Evolutionary conservation across 2,797 vertebrate genomes (phyloP).

Genomic region (Eulemur rubriventer): DNA sequence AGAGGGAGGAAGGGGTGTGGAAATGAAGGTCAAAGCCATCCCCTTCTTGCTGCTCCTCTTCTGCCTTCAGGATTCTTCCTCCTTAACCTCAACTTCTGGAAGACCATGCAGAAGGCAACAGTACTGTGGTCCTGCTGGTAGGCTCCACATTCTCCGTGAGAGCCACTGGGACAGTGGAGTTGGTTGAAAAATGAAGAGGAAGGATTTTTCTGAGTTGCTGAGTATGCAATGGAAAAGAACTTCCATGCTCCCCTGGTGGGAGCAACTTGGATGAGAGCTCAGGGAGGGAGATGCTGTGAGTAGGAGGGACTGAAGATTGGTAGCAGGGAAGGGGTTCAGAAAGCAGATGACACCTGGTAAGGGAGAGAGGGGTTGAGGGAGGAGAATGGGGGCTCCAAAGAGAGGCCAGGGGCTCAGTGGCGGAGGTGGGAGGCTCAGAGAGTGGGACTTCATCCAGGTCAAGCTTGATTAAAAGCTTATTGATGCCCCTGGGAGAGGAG

Average conservation of each 20-base stretch:
- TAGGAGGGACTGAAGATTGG: background rate
- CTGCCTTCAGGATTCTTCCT: background rate
- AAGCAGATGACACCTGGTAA: background rate
- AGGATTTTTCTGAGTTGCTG: background rate
- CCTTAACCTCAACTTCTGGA: background rate
- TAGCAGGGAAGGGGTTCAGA: background rate
- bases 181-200: background rate
- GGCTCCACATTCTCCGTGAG: background rate
- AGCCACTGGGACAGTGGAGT: background rate
- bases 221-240: background rate
- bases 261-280: background rate
- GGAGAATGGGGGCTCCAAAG: background rate
- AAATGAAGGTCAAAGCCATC: constrained; percentile 45
- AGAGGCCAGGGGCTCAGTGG: background rate
- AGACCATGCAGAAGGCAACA: background rate
- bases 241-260: background rate
- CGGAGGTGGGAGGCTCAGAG: background rate
- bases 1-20: background rate
- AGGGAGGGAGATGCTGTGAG: background rate
- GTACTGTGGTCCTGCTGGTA: background rate
- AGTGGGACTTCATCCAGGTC: background rate
- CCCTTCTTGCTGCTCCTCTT: background rate
- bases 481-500: background rate
- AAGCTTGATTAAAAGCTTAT: background rate
- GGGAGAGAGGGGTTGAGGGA: background rate